These are phyloP conservation scores for Lysiphlebus fabarum DNA, from an alignment of 1,140 invertebrate species.

Conservation along the genomic window DNA sequence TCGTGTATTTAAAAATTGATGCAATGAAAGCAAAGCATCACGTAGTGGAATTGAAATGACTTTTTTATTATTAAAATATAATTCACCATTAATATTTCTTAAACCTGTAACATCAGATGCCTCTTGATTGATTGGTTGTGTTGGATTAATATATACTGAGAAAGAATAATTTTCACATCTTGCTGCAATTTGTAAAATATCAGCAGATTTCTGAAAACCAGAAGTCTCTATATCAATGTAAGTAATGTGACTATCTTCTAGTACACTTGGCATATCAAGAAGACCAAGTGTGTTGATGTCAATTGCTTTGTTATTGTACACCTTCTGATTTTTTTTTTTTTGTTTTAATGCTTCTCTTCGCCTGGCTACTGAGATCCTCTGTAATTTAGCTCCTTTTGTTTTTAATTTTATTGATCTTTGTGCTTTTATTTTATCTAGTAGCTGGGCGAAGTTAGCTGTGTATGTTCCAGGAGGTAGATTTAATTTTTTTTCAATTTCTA, in stretches of 20 bases:
- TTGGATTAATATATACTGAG: conserved; percentile 27
- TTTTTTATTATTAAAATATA: conserved; percentile 27
- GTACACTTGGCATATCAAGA: background rate
- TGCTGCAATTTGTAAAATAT: conserved; percentile 33
- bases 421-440: background rate
- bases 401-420: conserved; percentile 2
- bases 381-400: background rate
- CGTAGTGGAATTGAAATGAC: conserved; percentile 12
- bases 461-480: conserved; percentile 17
- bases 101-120: conserved; percentile 27
- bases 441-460: conserved; percentile 14
- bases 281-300: background rate
- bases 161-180: conserved; percentile 23
- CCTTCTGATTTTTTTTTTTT: conserved; percentile 8
- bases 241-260: background rate
- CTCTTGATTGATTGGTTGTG: conserved; percentile 15
- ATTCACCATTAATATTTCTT: conserved; percentile 20
- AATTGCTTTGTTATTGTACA: conserved; percentile 8
- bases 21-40: conserved; percentile 21
- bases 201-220: conserved; percentile 21
- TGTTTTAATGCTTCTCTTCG: background rate
- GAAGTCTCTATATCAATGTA: conserved; percentile 24
- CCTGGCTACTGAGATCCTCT: background rate
- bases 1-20: conserved; percentile 17
- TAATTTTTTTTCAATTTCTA: conserved; percentile 16